phyloP scores from a whole-genome alignment of 2,888 invertebrate species.

The Malacosoma neustria region DNA sequence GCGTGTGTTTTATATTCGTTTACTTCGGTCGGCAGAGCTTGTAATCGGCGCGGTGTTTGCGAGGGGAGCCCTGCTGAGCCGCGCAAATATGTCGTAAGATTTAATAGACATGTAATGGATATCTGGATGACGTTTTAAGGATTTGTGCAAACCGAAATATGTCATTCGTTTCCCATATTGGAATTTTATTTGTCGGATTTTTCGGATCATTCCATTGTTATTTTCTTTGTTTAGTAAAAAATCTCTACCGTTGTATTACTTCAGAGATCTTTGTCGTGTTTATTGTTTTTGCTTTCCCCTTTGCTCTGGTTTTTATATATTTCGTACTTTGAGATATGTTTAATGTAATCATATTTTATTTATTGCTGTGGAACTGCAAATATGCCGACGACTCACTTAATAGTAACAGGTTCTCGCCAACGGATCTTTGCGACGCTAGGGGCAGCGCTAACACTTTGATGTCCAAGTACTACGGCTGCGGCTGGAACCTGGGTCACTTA shows the following conservation, averaged over 20 bases:
- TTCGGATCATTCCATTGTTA: slow-evolving; percentile 52
- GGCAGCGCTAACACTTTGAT: too few species aligned
- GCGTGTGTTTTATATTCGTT: slow-evolving; percentile 75
- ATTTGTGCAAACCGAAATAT: slow-evolving; percentile 74
- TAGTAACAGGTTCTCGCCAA: too few species aligned
- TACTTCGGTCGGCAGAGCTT: slow-evolving; percentile 67
- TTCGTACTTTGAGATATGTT: too few species aligned
- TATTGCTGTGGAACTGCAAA: too few species aligned
- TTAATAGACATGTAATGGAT: slow-evolving; percentile 76
- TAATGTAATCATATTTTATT: too few species aligned
- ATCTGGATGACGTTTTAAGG: slow-evolving; percentile 75
- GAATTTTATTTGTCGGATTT: slow-evolving; percentile 70
- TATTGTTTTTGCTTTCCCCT: slow-evolving; percentile 13
- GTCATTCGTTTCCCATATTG: slow-evolving; percentile 67
- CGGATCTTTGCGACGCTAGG: too few species aligned
- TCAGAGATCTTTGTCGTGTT: slow-evolving; percentile 7
- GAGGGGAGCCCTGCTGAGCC: slow-evolving; percentile 68
- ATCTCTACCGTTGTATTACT: slow-evolving; percentile 13
- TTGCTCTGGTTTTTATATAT: not conserved
- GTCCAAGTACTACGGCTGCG: too few species aligned
- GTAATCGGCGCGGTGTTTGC: slow-evolving; percentile 72
- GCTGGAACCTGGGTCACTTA: too few species aligned
- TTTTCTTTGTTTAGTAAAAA: slow-evolving; percentile 7
- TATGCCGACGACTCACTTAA: too few species aligned
- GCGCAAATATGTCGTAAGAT: slow-evolving; percentile 75